Evolutionary conservation across 2,113 vertebrate species (phyloP), one percentile per base, ranked within the genome.

Genomic region (Tachuris rubrigastra): DNA sequence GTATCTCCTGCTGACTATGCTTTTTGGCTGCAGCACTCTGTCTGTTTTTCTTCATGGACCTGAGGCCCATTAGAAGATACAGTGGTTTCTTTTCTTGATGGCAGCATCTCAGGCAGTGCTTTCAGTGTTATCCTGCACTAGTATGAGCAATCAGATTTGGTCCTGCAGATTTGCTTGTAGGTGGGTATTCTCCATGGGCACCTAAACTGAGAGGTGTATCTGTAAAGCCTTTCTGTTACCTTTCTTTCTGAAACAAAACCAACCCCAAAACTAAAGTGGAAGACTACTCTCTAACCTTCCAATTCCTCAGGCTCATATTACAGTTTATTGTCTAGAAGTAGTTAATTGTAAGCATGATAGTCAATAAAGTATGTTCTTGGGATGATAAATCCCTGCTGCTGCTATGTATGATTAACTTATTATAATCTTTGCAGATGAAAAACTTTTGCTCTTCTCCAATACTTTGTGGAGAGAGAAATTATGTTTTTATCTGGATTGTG

Each of bases 261-360:
- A 72, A 74, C 25, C 8, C 18, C 24, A 87, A 77, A 63, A 11
- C 8, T 71, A 41, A 74, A 89, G 62, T 25, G 6, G 15, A 50
- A 63, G 28, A 14, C 10, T 67, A 13, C 5, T 30, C 20, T 73
- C 22, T 68, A 55, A 52, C 8, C 37, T 58, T 74, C 25, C 44
- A 31, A 62, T 66, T 47, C 28, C 20, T 86, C 37, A 53, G 59
- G 37, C 18, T 80, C 25, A 5, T 6, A 5, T 41, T 80, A 35
- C 59, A 56, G 41, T 37, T 39, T 63, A 3, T 49, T 89, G 17
- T 58, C 14, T 18, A 55, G 18, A 74, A 71, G 22, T 5, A 44
- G 62, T 60, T 68, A 1, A 16, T 18, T 6, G 0, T 55, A 41
- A 69, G 3, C 53, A 31, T 4, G 39, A 22, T 47, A 23, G 9